Evolutionary conservation across 2,797 vertebrate genomes (phyloP).

Genomic region (Dryobates pubescens): DNA sequence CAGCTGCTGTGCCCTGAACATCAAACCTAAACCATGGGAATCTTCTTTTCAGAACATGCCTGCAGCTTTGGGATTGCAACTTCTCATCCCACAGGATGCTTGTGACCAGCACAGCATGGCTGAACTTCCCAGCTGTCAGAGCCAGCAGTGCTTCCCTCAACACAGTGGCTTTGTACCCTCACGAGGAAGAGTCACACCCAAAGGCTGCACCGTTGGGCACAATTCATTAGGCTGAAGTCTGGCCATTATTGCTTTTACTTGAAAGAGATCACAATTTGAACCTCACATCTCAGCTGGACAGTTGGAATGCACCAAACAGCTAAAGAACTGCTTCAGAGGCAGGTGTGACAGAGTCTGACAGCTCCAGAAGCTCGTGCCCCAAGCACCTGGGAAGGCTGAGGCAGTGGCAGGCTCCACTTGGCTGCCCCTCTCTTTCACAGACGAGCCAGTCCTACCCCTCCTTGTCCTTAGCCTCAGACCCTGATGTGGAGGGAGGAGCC

Average conservation of each 20-base stretch:
- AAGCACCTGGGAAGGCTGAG: not conserved
- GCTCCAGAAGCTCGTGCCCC: accelerated
- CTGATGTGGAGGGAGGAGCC: not conserved
- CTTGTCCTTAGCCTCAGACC: not conserved
- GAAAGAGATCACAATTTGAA: not conserved
- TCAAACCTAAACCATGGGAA: not conserved
- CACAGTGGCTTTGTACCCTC: not conserved
- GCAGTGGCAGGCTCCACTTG: not conserved
- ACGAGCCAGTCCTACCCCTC: accelerated
- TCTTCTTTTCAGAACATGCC: not conserved
- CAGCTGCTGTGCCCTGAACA: accelerated
- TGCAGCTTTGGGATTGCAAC: not conserved
- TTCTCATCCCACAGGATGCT: not conserved
- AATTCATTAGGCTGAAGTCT: not conserved
- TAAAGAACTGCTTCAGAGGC: not conserved
- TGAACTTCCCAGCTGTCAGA: not conserved
- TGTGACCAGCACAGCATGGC: accelerated
- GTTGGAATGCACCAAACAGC: not conserved
- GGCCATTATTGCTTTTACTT: not conserved
- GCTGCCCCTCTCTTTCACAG: not conserved
- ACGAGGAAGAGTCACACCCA: not conserved
- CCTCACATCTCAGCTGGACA: not conserved
- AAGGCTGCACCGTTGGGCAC: accelerated
- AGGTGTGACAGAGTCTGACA: not conserved
- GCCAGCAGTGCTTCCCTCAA: not conserved